phyloP scores from a whole-genome alignment of 1,140 invertebrate species.

The Orius insidiosus region DNA sequence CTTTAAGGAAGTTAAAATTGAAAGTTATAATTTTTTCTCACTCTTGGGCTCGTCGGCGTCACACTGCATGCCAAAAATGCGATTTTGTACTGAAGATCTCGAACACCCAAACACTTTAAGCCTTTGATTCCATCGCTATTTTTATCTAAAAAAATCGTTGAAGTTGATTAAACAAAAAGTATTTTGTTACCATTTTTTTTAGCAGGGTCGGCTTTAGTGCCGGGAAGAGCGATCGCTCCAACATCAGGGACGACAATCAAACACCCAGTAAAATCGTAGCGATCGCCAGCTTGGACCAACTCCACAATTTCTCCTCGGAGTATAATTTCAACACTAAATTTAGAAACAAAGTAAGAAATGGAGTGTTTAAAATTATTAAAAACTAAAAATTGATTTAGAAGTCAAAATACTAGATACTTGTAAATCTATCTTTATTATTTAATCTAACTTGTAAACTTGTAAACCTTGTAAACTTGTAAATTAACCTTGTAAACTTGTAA shows the following conservation, averaged over 20 bases:
- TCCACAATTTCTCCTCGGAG: conserved; percentile 94
- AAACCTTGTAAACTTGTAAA: no score
- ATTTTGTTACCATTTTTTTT: neutral
- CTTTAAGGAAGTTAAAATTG: no score
- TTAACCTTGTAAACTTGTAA: no score
- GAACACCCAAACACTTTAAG: conserved; percentile 81
- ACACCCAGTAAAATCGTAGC: conserved; percentile 93
- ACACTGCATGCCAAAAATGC: conserved; percentile 91
- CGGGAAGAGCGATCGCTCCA: conserved; percentile 59
- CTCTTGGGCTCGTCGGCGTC: conserved; percentile 62
- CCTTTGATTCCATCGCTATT: conserved; percentile 78
- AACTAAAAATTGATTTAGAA: no score
- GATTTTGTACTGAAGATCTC: conserved; percentile 88
- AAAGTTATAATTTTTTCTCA: conserved; percentile 23
- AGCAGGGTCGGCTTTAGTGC: conserved; percentile 54
- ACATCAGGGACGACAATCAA: conserved; percentile 97
- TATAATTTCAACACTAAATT: conserved; percentile 82
- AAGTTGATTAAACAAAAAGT: neutral
- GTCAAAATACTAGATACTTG: no score
- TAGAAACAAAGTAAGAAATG: no score
- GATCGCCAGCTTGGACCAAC: conserved; percentile 75
- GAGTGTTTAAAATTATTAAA: no score
- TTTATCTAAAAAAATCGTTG: conserved; percentile 33
- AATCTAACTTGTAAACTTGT: no score
- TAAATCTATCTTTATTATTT: no score